phyloP scores from a whole-genome alignment of 2,113 vertebrate species.

The Felis chaus region DNA sequence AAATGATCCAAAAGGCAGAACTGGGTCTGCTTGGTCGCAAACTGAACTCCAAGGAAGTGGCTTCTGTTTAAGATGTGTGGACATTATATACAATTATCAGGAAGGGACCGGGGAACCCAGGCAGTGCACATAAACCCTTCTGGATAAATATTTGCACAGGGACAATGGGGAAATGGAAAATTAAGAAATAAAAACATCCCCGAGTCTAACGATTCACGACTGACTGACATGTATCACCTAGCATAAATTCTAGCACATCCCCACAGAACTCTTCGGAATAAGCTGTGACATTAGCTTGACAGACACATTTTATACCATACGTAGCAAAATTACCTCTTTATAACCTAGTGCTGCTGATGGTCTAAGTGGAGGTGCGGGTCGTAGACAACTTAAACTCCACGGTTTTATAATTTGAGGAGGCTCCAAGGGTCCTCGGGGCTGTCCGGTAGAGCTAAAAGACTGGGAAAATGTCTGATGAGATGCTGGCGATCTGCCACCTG shows the following conservation, averaged over 20 bases:
- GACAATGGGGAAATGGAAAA: constrained; percentile 21
- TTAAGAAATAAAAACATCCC: constrained; percentile 21
- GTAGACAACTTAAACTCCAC: constrained; percentile 98
- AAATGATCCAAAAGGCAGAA: background rate
- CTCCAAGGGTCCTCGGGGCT: constrained; percentile 92
- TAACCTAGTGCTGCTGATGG: constrained; percentile 96
- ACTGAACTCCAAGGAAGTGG: background rate
- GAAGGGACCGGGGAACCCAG: background rate
- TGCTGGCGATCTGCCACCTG: constrained; percentile 65
- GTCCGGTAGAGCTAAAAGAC: constrained; percentile 85
- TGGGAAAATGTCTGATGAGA: constrained; percentile 86
- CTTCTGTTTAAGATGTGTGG: background rate
- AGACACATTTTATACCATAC: constrained; percentile 62
- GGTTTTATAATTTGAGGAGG: constrained; percentile 96
- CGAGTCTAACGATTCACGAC: background rate
- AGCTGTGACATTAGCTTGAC: constrained; percentile 47
- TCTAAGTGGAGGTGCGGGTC: constrained; percentile 96
- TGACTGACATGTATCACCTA: background rate
- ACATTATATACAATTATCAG: background rate
- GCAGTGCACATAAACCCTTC: background rate
- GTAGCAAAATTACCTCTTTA: constrained; percentile 93
- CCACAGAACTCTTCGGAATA: constrained; percentile 27
- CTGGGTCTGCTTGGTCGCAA: constrained; percentile 8
- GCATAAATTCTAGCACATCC: constrained; percentile 60
- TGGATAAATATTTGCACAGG: background rate